Conservation (phyloP, 2,888 invertebrate genomes). For the Lasioglossum zephyrum region DNA sequence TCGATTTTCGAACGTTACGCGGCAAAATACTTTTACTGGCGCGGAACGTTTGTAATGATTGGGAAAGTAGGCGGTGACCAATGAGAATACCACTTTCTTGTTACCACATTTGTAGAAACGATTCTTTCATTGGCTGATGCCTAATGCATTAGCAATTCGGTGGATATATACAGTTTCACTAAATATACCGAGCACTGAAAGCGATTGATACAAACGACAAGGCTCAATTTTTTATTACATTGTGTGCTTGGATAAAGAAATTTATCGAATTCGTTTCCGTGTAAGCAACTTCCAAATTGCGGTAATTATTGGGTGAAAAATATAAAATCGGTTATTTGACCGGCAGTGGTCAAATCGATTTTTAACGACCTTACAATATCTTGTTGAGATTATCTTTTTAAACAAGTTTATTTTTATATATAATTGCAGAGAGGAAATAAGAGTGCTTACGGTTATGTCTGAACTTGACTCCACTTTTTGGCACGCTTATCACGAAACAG, state of each 20-base stretch:
- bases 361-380: background rate
- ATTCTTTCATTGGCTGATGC: conserved; percentile 18
- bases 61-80: conserved; percentile 38
- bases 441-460: too few relatives aligned
- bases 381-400: background rate
- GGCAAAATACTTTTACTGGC: conserved; percentile 56
- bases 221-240: too few relatives aligned
- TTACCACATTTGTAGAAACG: conserved; percentile 13
- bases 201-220: too few relatives aligned
- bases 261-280: too few relatives aligned
- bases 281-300: too few relatives aligned
- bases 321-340: too few relatives aligned
- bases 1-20: conserved; percentile 59
- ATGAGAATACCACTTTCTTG: conserved; percentile 31
- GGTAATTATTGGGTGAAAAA: too few relatives aligned
- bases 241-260: too few relatives aligned
- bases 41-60: conserved; percentile 28
- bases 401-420: background rate
- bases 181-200: too few relatives aligned
- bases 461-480: too few relatives aligned
- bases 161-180: background rate
- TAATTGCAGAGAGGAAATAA: too few relatives aligned
- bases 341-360: background rate
- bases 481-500: too few relatives aligned
- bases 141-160: background rate